A percentile compares a stretch with the other conserved stretches of the same genome.
phyloP scores from a whole-genome alignment of 2,113 vertebrate genomes.

The Anolis carolinensis region DNA sequence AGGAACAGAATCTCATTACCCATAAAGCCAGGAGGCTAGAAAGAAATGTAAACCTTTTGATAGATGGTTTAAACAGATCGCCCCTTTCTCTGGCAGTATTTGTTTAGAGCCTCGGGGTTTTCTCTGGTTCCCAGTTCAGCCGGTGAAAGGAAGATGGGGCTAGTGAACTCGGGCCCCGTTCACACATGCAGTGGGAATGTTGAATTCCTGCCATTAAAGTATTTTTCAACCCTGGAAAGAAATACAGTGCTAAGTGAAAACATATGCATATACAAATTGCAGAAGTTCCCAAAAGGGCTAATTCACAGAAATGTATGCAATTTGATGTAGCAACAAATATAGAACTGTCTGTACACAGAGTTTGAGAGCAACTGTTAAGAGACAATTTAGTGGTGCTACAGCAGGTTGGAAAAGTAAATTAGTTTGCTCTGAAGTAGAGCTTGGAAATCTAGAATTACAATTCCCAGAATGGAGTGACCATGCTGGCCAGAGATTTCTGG shows the following conservation, averaged over 20 bases:
- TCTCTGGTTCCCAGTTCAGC: background rate
- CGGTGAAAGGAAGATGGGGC: background rate
- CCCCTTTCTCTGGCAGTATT: background rate
- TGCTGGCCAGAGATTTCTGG: no score
- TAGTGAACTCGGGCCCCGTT: background rate
- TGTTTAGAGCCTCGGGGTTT: background rate
- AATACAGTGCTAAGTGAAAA: background rate
- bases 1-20: slow-evolving; percentile 32
- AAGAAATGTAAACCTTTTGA: slow-evolving; percentile 32
- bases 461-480: no score
- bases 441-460: background rate
- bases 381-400: background rate
- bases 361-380: background rate
- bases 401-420: background rate
- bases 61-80: slow-evolving; percentile 35
- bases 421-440: background rate
- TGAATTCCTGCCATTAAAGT: background rate
- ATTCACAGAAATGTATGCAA: background rate
- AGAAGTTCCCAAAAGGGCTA: background rate
- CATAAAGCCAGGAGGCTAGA: slow-evolving; percentile 14
- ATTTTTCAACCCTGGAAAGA: background rate
- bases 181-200: background rate
- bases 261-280: background rate
- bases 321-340: background rate
- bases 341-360: background rate